Percentiles rank a stretch among this genome's conserved stretches.
phyloP scores from a whole-genome alignment of 64 coral and sea anemone species.

The Actinia tenebrosa region DNA sequence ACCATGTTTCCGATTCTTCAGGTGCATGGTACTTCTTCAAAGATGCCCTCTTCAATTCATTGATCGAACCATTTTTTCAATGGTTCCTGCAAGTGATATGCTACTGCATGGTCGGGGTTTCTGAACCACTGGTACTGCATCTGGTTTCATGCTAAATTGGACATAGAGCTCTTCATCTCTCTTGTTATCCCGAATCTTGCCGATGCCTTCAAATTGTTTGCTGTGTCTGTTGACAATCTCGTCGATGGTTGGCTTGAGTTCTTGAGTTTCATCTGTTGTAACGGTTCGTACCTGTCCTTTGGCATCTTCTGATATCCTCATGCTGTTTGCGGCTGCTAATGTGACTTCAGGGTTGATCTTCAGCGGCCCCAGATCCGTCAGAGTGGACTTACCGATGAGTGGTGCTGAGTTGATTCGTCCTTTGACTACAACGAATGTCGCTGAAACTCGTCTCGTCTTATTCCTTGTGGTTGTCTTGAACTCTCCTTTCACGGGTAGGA shows the following conservation, averaged over 20 bases:
- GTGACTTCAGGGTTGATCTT: conserved; percentile 29
- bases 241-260: neutral
- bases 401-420: conserved; percentile 46
- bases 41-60: no score
- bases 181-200: neutral
- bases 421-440: conserved; percentile 55
- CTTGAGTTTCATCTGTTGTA: neutral
- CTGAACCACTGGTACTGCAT: no score
- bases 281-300: neutral
- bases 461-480: conserved; percentile 48
- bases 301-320: conserved; percentile 25
- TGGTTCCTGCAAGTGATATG: no score
- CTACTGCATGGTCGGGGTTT: no score
- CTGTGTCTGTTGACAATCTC: neutral
- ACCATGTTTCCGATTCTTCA: no score
- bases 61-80: no score
- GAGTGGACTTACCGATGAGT: conserved; percentile 17
- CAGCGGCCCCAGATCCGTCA: conserved; percentile 32
- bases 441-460: conserved; percentile 49
- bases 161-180: neutral
- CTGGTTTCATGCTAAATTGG: no score
- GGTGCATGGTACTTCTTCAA: no score
- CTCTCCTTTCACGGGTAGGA: conserved; percentile 55
- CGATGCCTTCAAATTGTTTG: neutral
- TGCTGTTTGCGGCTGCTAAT: conserved; percentile 23